Evolutionary conservation across 2,113 vertebrate species (phyloP).

Genomic region (Solea senegalensis): DNA sequence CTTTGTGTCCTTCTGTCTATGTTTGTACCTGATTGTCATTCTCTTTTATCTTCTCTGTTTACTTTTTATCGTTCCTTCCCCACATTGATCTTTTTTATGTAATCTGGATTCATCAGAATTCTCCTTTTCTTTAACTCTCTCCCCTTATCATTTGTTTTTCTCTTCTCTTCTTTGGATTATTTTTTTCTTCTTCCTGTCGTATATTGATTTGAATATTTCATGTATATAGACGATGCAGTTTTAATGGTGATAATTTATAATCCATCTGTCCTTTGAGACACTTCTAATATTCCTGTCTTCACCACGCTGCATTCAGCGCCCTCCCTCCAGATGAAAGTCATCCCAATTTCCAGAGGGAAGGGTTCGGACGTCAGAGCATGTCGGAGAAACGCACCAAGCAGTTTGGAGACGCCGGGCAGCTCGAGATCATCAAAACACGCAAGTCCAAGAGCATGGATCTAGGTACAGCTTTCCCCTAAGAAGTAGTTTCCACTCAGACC

Average conservation of each 20-base stretch:
- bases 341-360: constrained; percentile 92
- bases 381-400: constrained; percentile 99
- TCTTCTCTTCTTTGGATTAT: too few species aligned
- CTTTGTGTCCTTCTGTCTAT: neutral
- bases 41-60: neutral
- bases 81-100: too few species aligned
- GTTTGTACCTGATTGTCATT: neutral
- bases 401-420: constrained; percentile 92
- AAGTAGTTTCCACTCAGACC: fast-evolving
- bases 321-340: constrained; percentile 86
- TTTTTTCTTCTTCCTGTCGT: neutral
- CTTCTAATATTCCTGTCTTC: neutral
- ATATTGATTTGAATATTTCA: neutral
- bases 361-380: constrained; percentile 99
- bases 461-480: constrained; percentile 79
- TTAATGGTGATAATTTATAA: neutral
- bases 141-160: too few species aligned
- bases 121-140: too few species aligned
- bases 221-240: neutral
- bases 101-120: too few species aligned
- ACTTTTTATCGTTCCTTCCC: too few species aligned
- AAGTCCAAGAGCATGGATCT: constrained; percentile 99
- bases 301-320: constrained; percentile 72
- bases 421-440: constrained; percentile 97
- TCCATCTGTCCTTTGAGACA: neutral